Base-by-base conservation (phyloP, 2,113 vertebrate species). In the Elephantulus edwardii region DNA sequence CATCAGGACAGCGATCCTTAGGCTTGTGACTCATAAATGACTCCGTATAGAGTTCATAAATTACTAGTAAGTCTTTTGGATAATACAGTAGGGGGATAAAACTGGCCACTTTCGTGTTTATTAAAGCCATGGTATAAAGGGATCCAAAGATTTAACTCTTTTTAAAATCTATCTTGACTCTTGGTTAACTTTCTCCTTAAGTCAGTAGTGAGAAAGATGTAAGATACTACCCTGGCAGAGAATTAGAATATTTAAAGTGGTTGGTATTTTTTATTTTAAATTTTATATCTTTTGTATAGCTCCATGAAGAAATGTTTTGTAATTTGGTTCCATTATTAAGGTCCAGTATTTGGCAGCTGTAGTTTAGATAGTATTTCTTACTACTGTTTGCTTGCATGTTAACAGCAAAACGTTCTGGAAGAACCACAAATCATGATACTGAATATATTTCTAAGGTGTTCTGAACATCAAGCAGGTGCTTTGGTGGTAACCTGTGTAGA, bases 91-190 rank as follows among this genome's bases (percentile, higher is more conserved):
- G 95, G 35, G 8, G 87, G 46, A 58, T 90, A 90, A 91, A 92
- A 94, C 92, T 92, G 96, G 96, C 97, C 96, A 91, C 92, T 97
- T 96, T 94, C 94, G 92, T 97, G 95, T 96, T 97, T 96, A 94
- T 95, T 93, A 97, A 98, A 97, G 97, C 97, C 97, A 89, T 97
- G 96, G 93, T 97, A 97, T 97, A 98, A 98, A 98, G 97, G 97
- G 97, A 98, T 98, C 98, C 97, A 98, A 98, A 98, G 98, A 98
- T 97, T 95, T 95, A 97, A 97, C 93, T 91, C 62, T 96, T 98
- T 97, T 97, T 92, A 97, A n/a, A n/a, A n/a, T 96, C 96, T 97
- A 94, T 96, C 96, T 96, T 97, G 91, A 88, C 96, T 93, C 97
- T 96, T 94, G n/a, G 90, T 94, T 96, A 86, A 91, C 77, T 93